Evolutionary conservation across 2,888 invertebrate genomes (phyloP).

Genomic region (Hypsopygia costalis): DNA sequence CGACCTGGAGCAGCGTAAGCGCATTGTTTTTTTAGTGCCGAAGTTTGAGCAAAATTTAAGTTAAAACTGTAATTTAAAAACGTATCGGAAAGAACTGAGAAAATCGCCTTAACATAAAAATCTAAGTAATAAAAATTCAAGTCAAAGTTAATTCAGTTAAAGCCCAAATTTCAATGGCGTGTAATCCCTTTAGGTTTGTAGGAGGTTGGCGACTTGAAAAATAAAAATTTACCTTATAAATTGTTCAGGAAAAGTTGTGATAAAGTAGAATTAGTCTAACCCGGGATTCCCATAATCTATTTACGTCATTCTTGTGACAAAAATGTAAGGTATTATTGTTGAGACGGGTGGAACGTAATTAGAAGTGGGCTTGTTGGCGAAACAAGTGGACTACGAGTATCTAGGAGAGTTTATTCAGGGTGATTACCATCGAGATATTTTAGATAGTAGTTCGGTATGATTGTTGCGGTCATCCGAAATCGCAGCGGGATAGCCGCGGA

Average conservation of each 20-base stretch:
- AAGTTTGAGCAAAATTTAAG: conserved; percentile 44
- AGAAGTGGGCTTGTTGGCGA: neutral
- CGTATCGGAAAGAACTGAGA: conserved; percentile 3
- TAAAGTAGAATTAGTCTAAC: conserved; percentile 10
- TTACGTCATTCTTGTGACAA: conserved; percentile 4
- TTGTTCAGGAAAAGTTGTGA: conserved; percentile 6
- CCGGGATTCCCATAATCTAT: conserved; percentile 6
- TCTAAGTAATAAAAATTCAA: conserved; percentile 1
- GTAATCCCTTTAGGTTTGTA: conserved; percentile 6
- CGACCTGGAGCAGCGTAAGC: conserved; percentile 55
- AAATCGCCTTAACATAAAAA: conserved; percentile 3
- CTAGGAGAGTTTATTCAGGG: too few relatives aligned
- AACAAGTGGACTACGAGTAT: too few relatives aligned
- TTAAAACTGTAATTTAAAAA: conserved; percentile 34
- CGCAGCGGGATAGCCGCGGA: conserved; percentile 43
- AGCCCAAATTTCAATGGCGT: conserved; percentile 5
- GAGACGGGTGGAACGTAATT: conserved; percentile 2
- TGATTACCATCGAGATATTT: conserved; percentile 22
- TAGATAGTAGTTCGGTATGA: conserved; percentile 37
- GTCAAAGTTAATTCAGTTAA: conserved; percentile 3
- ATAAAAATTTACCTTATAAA: conserved; percentile 6
- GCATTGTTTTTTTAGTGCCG: conserved; percentile 59
- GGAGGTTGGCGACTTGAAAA: conserved; percentile 5
- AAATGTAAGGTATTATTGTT: conserved; percentile 1
- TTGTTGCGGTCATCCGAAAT: conserved; percentile 48